Conservation (phyloP, 1,140 invertebrate species). For the Battus philenor region DNA sequence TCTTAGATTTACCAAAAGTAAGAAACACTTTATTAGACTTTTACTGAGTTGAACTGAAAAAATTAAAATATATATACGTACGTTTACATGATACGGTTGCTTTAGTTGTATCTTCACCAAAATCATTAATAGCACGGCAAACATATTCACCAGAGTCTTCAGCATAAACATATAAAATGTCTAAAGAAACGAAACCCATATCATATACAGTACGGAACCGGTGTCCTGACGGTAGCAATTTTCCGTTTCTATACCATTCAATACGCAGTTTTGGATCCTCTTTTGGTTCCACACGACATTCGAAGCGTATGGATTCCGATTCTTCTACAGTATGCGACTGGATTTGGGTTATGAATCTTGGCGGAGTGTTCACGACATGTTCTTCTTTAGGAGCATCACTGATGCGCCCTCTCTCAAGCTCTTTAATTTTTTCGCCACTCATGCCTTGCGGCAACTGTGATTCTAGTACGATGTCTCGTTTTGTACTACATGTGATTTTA, state of each 20-base stretch:
- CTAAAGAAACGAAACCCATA: constrained; percentile 95
- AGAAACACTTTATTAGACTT: no score
- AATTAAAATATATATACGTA: constrained; percentile 62
- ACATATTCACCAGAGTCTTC: constrained; percentile 97
- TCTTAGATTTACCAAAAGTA: no score
- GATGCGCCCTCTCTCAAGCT: constrained; percentile 91
- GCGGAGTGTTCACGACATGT: constrained; percentile 79
- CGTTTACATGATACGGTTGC: constrained; percentile 91
- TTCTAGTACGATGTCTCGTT: constrained; percentile 92
- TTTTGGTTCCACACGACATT: constrained; percentile 95
- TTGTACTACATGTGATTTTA: constrained; percentile 88
- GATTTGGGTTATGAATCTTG: constrained; percentile 91
- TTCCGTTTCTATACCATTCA: constrained; percentile 96
- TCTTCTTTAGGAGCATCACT: constrained; percentile 83
- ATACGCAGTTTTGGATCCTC: constrained; percentile 94
- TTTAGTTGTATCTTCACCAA: constrained; percentile 91
- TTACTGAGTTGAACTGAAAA: no score
- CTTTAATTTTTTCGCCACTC: constrained; percentile 93
- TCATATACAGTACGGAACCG: constrained; percentile 94
- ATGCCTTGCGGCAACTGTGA: constrained; percentile 95
- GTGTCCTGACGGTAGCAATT: constrained; percentile 90
- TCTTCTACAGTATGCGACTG: constrained; percentile 88
- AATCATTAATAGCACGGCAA: constrained; percentile 90
- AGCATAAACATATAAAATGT: constrained; percentile 94
- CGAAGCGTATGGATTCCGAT: constrained; percentile 94